Base-by-base conservation (phyloP, 2,113 vertebrate genomes). In the Melanostigma gelatinosum region DNA sequence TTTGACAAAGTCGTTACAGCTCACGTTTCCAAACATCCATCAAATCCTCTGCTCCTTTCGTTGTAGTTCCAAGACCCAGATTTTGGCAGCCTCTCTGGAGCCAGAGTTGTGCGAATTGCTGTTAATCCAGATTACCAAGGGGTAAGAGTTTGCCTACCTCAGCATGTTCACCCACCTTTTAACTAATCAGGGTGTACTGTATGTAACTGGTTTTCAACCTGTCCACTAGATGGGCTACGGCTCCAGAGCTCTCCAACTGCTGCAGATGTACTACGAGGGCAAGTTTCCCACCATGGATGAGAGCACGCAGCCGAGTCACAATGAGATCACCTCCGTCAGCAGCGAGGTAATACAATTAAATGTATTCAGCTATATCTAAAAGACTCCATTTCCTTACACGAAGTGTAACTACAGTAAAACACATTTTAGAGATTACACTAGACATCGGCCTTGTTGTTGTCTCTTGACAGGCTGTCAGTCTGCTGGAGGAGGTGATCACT, bases 71-170 rank as follows among this genome's bases (percentile, higher is more conserved):
- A 99, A 89, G 98, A 99, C 82, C 95, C 97, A 0, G 98, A 99
- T 63, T 99, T 99, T 0, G 98, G 96, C 3, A 75, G 96, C 50
- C 95, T 99, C 0, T 99, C 98, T 0, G 98, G 98, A 22, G 97
- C 94, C 50, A 95, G 98, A 64, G 93, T 99, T 16, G 96, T 99
- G 72, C 96, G 98, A 42, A 98, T 99, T 9, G 98, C 98, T 0
- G 98, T 99, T 64, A 98, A 99, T 84, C 98, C 98, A 1, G 98
- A 99, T 87, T 99, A 99, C 77, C 98, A 99, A 84, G 96, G 97
- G 96, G 98, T 99, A 94, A 95, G 4, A 66, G 46, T 22, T n/a
- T 13, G 1, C 1, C 48, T 3, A 58, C 2, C 13, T 52, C 16
- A 16, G 38, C 0, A 0, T 34, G 10, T 67, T 50, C 8, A 0